phyloP scores from a whole-genome alignment of 2,888 invertebrate species.

The Chesias legatella region DNA sequence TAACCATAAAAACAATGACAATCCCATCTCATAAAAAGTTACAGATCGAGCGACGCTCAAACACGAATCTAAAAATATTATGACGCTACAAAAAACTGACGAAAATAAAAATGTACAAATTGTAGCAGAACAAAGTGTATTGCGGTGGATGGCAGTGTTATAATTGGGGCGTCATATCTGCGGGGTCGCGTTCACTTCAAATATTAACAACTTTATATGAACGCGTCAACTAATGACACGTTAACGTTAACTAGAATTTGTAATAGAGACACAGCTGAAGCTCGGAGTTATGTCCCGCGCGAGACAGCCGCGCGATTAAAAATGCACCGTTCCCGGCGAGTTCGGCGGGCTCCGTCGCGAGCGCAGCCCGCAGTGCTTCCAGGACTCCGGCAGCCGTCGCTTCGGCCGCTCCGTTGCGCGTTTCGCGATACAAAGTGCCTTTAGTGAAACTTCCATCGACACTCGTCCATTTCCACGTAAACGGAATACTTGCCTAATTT shows the following conservation, averaged over 20 bases:
- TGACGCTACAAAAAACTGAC: constrained; percentile 6
- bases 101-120: too few species aligned
- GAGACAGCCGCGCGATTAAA: constrained; percentile 76
- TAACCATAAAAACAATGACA: constrained; percentile 19
- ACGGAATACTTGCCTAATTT: constrained; percentile 34
- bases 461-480: neutral
- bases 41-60: constrained; percentile 1
- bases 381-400: constrained; percentile 49
- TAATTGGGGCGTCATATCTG: constrained; percentile 29
- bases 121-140: constrained; percentile 19
- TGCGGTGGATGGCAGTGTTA: constrained; percentile 17
- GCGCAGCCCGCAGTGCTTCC: constrained; percentile 66
- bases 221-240: constrained; percentile 75
- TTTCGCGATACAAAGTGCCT: constrained; percentile 16
- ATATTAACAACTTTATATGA: constrained; percentile 69
- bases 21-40: constrained; percentile 13
- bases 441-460: constrained; percentile 21
- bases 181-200: constrained; percentile 62
- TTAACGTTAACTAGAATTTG: constrained; percentile 76
- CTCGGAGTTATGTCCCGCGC: constrained; percentile 77
- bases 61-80: constrained; percentile 13
- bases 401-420: constrained; percentile 37
- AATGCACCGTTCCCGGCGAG: constrained; percentile 76
- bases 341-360: constrained; percentile 53
- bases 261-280: constrained; percentile 75